Evolutionary conservation across 2,113 vertebrate species (phyloP).

Genomic region (Stercorarius parasiticus): DNA sequence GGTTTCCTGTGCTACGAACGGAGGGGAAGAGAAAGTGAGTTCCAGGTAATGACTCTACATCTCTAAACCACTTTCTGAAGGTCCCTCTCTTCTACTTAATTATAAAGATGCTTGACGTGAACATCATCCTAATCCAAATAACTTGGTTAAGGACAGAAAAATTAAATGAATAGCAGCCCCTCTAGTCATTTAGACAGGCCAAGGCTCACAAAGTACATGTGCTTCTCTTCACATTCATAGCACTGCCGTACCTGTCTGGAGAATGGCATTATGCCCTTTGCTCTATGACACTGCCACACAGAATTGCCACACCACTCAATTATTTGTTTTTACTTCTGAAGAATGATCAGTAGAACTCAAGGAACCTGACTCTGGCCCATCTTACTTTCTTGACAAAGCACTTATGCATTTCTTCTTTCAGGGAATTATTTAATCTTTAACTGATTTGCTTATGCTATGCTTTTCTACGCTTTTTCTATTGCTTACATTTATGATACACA

Average conservation of each 20-base stretch:
- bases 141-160: neutral
- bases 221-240: neutral
- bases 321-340: neutral
- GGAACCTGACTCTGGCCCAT: neutral
- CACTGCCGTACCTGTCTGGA: neutral
- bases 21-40: neutral
- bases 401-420: neutral
- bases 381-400: neutral
- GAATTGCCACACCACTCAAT: neutral
- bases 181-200: neutral
- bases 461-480: neutral
- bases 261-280: accelerated
- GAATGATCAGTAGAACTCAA: neutral
- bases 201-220: neutral
- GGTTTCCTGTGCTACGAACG: neutral
- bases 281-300: accelerated
- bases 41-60: neutral
- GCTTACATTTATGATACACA: neutral
- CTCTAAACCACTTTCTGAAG: neutral
- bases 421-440: neutral
- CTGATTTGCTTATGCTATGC: neutral
- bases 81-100: neutral
- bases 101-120: neutral
- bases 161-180: neutral
- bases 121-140: neutral